Evolutionary conservation across 2,113 vertebrate species (phyloP).

Genomic region (Myrmecobius fasciatus): DNA sequence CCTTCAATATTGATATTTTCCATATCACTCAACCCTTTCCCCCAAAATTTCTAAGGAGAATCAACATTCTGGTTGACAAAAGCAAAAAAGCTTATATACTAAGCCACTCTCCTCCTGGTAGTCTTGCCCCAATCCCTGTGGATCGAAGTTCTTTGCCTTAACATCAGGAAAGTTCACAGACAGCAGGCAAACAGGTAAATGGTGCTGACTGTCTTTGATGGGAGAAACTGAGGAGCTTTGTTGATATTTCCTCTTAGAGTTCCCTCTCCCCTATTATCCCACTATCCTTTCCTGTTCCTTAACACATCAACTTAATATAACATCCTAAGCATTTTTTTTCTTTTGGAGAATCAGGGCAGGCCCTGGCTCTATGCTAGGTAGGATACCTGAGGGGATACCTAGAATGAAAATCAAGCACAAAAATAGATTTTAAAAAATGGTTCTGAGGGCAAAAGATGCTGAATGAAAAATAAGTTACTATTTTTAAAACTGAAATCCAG

Average conservation of each 20-base stretch:
- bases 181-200: neutral
- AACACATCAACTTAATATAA: neutral
- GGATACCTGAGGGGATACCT: conserved; percentile 60
- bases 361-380: neutral
- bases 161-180: neutral
- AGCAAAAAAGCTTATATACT: neutral
- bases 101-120: neutral
- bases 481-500: conserved; percentile 84
- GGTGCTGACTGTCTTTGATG: neutral
- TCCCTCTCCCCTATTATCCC: neutral
- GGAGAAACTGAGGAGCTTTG: neutral
- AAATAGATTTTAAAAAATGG: conserved; percentile 79
- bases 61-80: neutral
- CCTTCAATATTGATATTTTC: neutral
- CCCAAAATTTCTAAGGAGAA: neutral
- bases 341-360: neutral
- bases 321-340: neutral
- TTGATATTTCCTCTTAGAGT: neutral
- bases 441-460: conserved; percentile 81
- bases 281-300: neutral
- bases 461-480: conserved; percentile 86
- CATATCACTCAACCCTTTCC: neutral
- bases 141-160: neutral
- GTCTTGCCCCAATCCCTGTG: neutral
- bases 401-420: conserved; percentile 60